Evolutionary conservation across 2,888 invertebrate genomes (phyloP).

Genomic region (Hypena proboscidalis): DNA sequence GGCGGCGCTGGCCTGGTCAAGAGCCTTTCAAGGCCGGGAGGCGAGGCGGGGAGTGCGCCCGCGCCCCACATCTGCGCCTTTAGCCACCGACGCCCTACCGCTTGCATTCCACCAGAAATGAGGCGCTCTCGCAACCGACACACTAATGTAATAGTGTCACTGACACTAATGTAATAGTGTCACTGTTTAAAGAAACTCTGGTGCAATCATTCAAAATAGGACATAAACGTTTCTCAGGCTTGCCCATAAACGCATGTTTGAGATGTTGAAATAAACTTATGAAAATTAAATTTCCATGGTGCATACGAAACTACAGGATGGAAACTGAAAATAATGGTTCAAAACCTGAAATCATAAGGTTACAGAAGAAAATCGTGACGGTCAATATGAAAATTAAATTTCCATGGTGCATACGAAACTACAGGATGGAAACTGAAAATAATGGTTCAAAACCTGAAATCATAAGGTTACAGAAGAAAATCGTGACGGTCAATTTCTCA

Average conservation of each 20-base stretch:
- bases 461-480: conserved; percentile 57
- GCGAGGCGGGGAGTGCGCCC: conserved; percentile 77
- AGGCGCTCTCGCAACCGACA: conserved; percentile 47
- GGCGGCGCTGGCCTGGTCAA: conserved; percentile 82
- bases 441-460: conserved; percentile 36
- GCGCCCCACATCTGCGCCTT: conserved; percentile 77
- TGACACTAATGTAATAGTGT: conserved; percentile 32
- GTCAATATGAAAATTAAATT: no score
- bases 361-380: conserved; percentile 68
- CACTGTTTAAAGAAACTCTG: conserved; percentile 38
- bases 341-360: conserved; percentile 42
- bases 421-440: conserved; percentile 41
- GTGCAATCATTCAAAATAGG: conserved; percentile 38
- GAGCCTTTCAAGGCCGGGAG: conserved; percentile 85
- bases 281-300: no score
- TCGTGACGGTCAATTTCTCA: conserved; percentile 70
- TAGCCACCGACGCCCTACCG: conserved; percentile 67
- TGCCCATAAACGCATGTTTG: conserved; percentile 11
- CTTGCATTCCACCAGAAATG: conserved; percentile 69
- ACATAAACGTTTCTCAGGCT: conserved; percentile 24
- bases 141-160: conserved; percentile 31
- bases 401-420: no score
- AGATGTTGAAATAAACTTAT: conserved; percentile 7
- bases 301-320: no score
- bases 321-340: conserved; percentile 39